Conservation (phyloP, 2,888 invertebrate genomes). For the Pristionchus mayeri region DNA sequence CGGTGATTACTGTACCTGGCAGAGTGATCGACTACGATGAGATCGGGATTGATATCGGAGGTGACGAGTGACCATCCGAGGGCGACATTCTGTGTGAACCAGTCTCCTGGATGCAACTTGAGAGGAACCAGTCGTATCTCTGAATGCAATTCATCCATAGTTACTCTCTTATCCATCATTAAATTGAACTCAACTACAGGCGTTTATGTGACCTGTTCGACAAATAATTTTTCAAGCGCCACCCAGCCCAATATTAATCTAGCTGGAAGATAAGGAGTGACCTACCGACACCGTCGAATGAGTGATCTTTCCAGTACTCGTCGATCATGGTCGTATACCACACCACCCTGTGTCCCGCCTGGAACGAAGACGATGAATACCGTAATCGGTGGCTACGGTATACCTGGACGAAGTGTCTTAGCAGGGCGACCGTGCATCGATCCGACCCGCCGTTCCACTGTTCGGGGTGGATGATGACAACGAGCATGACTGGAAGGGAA, state of each 20-base stretch:
- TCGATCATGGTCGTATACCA: slow-evolving; percentile 76
- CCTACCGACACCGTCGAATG: slow-evolving; percentile 72
- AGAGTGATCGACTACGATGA: slow-evolving; percentile 74
- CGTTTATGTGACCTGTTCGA: too few relatives aligned
- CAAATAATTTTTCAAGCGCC: too few relatives aligned
- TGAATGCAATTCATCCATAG: slow-evolving; percentile 50
- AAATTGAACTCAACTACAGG: too few relatives aligned
- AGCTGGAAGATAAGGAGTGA: not conserved
- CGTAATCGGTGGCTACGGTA: not conserved
- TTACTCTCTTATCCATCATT: not conserved
- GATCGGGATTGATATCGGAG: slow-evolving; percentile 71
- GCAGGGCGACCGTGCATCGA: slow-evolving; percentile 73
- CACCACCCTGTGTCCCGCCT: slow-evolving; percentile 68
- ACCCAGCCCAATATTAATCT: too few relatives aligned
- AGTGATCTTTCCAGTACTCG: slow-evolving; percentile 74
- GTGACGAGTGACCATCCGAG: slow-evolving; percentile 72
- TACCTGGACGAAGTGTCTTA: slow-evolving; percentile 69
- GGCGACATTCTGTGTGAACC: slow-evolving; percentile 75
- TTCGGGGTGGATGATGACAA: slow-evolving; percentile 76
- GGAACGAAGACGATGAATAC: not conserved
- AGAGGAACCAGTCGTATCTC: slow-evolving; percentile 71
- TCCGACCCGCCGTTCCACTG: slow-evolving; percentile 76
- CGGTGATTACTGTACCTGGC: slow-evolving; percentile 63
- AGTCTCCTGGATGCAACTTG: slow-evolving; percentile 74
- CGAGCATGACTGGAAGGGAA: slow-evolving; percentile 65